phyloP scores from a whole-genome alignment of 2,888 invertebrate genomes.

The Mesodorylaimus sp. region DNA sequence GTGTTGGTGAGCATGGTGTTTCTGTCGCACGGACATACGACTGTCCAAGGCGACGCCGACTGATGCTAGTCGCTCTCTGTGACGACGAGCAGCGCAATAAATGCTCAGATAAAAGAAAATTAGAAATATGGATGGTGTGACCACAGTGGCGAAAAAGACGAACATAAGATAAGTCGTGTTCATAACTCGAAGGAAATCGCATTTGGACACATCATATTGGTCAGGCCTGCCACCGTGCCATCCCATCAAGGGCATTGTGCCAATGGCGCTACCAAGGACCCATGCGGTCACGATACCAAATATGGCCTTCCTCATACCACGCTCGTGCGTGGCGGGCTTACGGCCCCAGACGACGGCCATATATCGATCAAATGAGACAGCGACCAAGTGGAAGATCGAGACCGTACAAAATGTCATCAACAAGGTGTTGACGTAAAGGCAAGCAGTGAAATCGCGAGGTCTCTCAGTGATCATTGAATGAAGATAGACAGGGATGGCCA shows the following conservation, averaged over 20 bases:
- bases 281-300: not conserved
- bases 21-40: not conserved
- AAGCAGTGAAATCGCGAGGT: not conserved
- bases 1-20: too few species aligned
- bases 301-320: too few species aligned
- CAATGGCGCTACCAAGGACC: not conserved
- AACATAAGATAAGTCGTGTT: not conserved
- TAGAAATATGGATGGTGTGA: not conserved
- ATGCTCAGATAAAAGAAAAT: not conserved
- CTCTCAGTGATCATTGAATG: not conserved
- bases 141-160: not conserved
- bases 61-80: too few species aligned
- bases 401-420: not conserved
- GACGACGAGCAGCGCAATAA: not conserved
- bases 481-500: not conserved
- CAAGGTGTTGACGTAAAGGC: not conserved
- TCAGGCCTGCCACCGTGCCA: not conserved
- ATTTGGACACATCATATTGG: not conserved
- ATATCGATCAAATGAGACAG: not conserved
- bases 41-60: not conserved
- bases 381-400: not conserved
- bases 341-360: not conserved
- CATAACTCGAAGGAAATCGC: not conserved
- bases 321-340: not conserved
- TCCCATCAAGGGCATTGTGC: not conserved